These are phyloP conservation scores for Plestiodon gilberti DNA, from an alignment of 2,113 vertebrate species.

Conservation along the genomic window DNA sequence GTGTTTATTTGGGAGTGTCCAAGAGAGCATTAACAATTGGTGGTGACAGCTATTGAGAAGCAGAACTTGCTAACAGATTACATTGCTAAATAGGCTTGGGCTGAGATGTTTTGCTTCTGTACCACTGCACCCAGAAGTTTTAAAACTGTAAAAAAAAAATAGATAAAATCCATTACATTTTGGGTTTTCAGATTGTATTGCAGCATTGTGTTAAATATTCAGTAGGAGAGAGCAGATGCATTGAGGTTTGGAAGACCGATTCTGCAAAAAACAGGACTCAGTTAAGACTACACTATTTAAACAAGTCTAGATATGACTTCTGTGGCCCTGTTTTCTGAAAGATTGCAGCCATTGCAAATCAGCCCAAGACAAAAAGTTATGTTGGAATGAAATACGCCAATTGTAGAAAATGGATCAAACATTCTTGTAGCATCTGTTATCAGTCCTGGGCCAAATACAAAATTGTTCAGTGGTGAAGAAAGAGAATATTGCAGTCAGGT, in stretches of 20 bases:
- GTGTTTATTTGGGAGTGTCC: too few species aligned
- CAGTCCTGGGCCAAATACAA: neutral
- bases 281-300: neutral
- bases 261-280: neutral
- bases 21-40: too few species aligned
- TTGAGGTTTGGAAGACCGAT: neutral
- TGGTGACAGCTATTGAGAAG: too few species aligned
- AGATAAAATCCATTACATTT: neutral
- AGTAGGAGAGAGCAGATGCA: neutral
- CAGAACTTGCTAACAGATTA: too few species aligned
- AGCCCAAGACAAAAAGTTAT: neutral
- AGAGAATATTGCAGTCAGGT: neutral
- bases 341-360: neutral
- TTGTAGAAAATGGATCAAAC: neutral
- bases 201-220: neutral
- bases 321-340: neutral
- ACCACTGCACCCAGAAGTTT: neutral
- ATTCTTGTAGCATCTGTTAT: neutral
- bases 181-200: neutral
- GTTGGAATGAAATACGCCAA: neutral
- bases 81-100: too few species aligned
- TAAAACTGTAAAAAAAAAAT: neutral
- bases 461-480: neutral
- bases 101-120: neutral
- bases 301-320: neutral